These are phyloP conservation scores for Rhopalosiphum maidis DNA, from an alignment of 1,140 invertebrate species.

Conservation along the genomic window DNA sequence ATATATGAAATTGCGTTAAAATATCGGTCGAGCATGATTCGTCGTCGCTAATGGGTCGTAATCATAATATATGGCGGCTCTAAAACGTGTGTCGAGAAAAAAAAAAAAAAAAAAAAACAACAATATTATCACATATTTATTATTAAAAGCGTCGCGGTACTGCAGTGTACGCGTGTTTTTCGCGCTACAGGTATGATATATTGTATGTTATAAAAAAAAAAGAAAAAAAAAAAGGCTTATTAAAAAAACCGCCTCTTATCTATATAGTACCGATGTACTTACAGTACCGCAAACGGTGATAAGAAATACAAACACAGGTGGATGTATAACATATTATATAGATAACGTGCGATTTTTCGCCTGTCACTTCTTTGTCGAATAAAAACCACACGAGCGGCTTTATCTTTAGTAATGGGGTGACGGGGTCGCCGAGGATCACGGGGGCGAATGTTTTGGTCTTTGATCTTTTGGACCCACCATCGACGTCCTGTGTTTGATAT, in stretches of 20 bases:
- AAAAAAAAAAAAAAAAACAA: background rate
- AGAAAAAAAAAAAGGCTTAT: background rate
- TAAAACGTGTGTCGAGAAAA: background rate
- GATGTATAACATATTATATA: background rate
- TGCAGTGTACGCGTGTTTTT: background rate
- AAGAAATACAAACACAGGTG: background rate
- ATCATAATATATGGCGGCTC: background rate
- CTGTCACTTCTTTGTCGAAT: background rate
- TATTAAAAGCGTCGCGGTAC: background rate
- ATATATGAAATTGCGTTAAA: background rate
- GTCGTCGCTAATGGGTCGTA: background rate
- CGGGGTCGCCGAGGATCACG: background rate
- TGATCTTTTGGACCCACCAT: background rate
- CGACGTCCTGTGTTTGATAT: background rate
- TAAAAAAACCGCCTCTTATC: background rate
- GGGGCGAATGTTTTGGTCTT: background rate
- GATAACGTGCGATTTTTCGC: background rate
- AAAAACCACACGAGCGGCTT: background rate
- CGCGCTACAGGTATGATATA: background rate
- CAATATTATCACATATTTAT: constrained; percentile 4
- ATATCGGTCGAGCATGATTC: background rate
- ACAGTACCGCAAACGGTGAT: background rate
- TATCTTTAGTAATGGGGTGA: background rate
- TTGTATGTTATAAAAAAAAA: background rate
- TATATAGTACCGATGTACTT: background rate